These are phyloP conservation scores for Heteractis magnifica DNA, from an alignment of 92 coral and sea anemone genomes.

Conservation along the genomic window DNA sequence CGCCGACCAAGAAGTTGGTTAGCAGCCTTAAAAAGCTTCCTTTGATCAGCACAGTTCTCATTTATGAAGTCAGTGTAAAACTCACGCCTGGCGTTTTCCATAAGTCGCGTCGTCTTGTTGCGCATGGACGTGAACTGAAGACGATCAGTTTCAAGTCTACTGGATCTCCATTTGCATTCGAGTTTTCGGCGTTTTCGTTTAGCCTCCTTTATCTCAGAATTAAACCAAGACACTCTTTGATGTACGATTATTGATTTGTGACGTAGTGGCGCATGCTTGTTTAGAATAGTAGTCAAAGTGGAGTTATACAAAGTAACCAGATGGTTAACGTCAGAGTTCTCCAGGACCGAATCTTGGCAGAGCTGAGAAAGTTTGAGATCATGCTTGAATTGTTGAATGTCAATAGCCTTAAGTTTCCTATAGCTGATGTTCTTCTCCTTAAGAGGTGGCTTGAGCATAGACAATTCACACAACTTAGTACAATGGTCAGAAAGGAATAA, in stretches of 20 bases:
- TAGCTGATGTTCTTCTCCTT: slow-evolving; percentile 15
- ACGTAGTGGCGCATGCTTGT: slow-evolving; percentile 24
- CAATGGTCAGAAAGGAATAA: too few relatives aligned
- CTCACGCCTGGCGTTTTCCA: too few relatives aligned
- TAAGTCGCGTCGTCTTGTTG: too few relatives aligned
- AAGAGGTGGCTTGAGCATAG: not conserved
- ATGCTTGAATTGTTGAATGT: slow-evolving; percentile 13
- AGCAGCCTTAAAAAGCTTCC: too few relatives aligned
- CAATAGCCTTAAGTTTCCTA: slow-evolving; percentile 25
- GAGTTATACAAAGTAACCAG: slow-evolving; percentile 22
- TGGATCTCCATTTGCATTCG: slow-evolving; percentile 4
- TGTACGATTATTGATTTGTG: not conserved
- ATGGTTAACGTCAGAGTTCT: not conserved
- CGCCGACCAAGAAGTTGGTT: too few relatives aligned
- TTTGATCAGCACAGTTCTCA: too few relatives aligned
- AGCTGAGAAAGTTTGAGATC: slow-evolving; percentile 14
- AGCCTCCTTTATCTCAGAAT: slow-evolving; percentile 1
- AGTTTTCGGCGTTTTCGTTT: slow-evolving; percentile 11
- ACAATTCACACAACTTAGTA: not conserved
- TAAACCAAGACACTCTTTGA: slow-evolving; percentile 11
- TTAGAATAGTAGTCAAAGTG: not conserved
- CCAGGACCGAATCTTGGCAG: not conserved
- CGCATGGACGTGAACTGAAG: too few relatives aligned
- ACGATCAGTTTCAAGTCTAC: slow-evolving; percentile 15
- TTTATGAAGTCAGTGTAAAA: too few relatives aligned